These are phyloP conservation scores for Anguilla rostrata DNA, from an alignment of 2,113 vertebrate genomes.

Conservation along the genomic window DNA sequence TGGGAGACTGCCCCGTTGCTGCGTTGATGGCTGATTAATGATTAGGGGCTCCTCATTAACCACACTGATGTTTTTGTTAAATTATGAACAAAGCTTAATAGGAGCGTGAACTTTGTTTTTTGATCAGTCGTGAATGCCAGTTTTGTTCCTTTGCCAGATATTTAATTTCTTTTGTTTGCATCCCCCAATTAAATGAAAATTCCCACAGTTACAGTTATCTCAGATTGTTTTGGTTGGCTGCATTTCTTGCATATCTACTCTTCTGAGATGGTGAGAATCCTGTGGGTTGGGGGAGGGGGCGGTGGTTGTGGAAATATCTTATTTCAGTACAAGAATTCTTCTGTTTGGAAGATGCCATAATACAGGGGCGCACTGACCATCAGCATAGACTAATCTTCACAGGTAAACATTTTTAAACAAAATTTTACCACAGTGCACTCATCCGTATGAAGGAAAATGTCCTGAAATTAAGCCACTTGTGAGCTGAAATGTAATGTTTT, in stretches of 20 bases:
- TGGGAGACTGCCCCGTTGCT: neutral
- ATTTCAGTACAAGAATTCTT: neutral
- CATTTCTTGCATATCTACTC: neutral
- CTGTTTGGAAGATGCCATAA: neutral
- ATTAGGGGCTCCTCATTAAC: neutral
- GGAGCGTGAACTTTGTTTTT: neutral
- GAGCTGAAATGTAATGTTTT: too few relatives aligned
- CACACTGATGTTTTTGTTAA: constrained; percentile 3
- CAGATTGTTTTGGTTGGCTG: neutral
- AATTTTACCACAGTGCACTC: neutral
- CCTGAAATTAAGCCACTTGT: too few relatives aligned
- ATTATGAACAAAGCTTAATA: neutral
- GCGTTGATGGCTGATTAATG: neutral
- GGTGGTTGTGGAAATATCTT: neutral
- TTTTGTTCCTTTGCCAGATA: neutral
- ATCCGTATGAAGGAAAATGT: too few relatives aligned
- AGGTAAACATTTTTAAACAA: too few relatives aligned
- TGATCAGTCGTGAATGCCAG: neutral
- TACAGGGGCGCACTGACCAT: neutral
- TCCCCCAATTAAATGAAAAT: neutral
- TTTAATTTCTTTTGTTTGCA: neutral
- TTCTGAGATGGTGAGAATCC: neutral
- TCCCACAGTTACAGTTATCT: neutral
- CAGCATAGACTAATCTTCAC: neutral
- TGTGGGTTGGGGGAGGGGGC: neutral